Base-by-base conservation (phyloP, 2,888 invertebrate species). In the Blera fallax region DNA sequence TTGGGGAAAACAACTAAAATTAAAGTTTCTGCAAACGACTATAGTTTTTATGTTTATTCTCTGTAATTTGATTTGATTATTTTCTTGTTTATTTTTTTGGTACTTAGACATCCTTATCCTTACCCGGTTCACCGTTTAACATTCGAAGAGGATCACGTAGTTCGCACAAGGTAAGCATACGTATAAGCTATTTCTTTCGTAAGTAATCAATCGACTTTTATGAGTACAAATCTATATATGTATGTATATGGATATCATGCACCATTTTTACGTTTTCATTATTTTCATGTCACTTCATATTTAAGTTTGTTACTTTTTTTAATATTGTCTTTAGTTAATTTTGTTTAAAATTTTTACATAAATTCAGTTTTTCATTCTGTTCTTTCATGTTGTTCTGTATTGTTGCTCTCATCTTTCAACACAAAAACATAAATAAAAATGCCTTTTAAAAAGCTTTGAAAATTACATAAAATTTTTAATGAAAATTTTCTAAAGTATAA, bases 41-140 rank as follows among this genome's bases (percentile, higher is more conserved):
- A 85, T 64, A 80, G 80, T 65, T 85, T 85, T 85, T 84, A 56
- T 74, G 80, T 85, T 81, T 77, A 67, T 85, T 81, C 85, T 81
- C 85, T 72, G 85, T 67, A 62, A 85, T 80, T 85, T 85, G 65
- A 85, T 85, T 85, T 85, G 67, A 85, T 81, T 85, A 85, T 85
- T 81, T 72, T 85, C 77, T 85, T 85, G 76, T 76, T 85, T 85
- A 81, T 88, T 88, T 83, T 87, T 81, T 88, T 79, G 70, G 69
- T 82, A 88, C 89, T 90, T 91, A 98, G 98, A 97, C 98, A 91
- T 98, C 98, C 93, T 95, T 98, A 92, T 98, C 98, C 93, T 95
- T 99, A 92, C 98, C 98, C 90, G 98, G 98, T 90, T 98, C 98
- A 89, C 98, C 98, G 89, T 98, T 98, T 95, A 97, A 97, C 94